Evolutionary conservation across 2,113 vertebrate genomes (phyloP).

Genomic region (Percina caprodes): DNA sequence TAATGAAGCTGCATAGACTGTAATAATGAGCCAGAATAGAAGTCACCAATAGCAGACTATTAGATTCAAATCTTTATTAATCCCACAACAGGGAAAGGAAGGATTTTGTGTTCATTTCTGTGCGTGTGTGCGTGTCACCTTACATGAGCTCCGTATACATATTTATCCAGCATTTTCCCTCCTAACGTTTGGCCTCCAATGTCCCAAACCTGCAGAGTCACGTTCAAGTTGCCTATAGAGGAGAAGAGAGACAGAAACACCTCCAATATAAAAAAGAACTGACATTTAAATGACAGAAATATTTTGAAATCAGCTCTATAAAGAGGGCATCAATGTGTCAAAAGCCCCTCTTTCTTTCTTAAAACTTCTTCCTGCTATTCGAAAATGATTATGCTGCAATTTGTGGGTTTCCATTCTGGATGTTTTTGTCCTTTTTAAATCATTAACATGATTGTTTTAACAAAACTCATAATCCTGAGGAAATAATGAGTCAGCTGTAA

Average conservation of each 20-base stretch:
- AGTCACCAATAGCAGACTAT: slow-evolving; percentile 17
- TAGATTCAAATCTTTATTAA: no score
- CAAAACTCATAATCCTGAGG: slow-evolving; percentile 41
- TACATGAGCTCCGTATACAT: slow-evolving; percentile 95
- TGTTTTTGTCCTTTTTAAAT: slow-evolving; percentile 44
- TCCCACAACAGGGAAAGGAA: background rate
- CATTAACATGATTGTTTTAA: slow-evolving; percentile 51
- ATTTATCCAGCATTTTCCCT: slow-evolving; percentile 99
- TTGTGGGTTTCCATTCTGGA: slow-evolving; percentile 35
- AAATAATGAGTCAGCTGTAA: slow-evolving; percentile 54
- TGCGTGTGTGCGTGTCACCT: slow-evolving; percentile 20
- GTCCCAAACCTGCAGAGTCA: slow-evolving; percentile 98
- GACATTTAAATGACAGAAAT: slow-evolving; percentile 23
- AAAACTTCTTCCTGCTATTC: slow-evolving; percentile 5
- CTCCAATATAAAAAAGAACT: background rate
- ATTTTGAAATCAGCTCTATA: slow-evolving; percentile 4
- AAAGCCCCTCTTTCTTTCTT: background rate
- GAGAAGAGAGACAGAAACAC: slow-evolving; percentile 54
- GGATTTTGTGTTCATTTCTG: slow-evolving; percentile 1
- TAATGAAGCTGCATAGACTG: slow-evolving; percentile 35
- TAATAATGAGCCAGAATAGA: slow-evolving; percentile 56
- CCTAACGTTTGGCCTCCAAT: slow-evolving; percentile 98
- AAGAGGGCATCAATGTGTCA: background rate
- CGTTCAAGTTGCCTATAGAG: slow-evolving; percentile 92
- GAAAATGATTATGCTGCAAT: slow-evolving; percentile 5